A percentile compares a stretch with the other conserved stretches of the same genome.
Conservation (phyloP, 2,888 invertebrate genomes). For the Amphipoea oculea region DNA sequence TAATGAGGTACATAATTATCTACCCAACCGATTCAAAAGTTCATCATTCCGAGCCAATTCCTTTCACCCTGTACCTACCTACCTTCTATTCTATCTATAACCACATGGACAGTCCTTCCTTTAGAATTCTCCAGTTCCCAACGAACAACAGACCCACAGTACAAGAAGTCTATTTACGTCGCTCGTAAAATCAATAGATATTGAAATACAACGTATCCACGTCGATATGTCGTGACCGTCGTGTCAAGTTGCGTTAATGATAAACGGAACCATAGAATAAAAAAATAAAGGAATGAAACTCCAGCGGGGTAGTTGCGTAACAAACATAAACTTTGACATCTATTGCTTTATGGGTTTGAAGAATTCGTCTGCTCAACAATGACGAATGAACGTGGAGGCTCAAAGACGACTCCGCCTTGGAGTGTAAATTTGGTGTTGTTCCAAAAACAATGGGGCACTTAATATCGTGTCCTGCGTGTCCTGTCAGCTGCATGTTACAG, state of each 20-base stretch:
- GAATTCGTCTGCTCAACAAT: background rate
- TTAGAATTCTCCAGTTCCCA: constrained; percentile 6
- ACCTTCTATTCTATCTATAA: background rate
- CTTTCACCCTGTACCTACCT: background rate
- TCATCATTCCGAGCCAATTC: background rate
- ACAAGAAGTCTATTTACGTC: constrained; percentile 31
- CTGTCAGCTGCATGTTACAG: no score
- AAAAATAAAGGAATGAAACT: background rate
- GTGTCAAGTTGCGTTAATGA: constrained; percentile 53
- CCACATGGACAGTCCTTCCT: background rate
- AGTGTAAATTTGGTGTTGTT: no score
- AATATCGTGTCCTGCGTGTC: no score
- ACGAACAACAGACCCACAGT: constrained; percentile 7
- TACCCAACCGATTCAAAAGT: constrained; percentile 3
- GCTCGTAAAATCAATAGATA: constrained; percentile 33
- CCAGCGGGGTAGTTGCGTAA: background rate
- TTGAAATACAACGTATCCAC: constrained; percentile 53
- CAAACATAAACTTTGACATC: background rate
- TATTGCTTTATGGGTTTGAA: background rate
- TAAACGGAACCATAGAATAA: constrained; percentile 32
- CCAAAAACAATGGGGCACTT: no score
- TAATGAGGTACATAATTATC: background rate
- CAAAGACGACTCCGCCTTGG: no score
- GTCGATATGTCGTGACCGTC: constrained; percentile 51
- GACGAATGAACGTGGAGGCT: background rate